These are phyloP conservation scores for Orchesella flavescens DNA, from an alignment of 2,888 invertebrate genomes.

Conservation along the genomic window DNA sequence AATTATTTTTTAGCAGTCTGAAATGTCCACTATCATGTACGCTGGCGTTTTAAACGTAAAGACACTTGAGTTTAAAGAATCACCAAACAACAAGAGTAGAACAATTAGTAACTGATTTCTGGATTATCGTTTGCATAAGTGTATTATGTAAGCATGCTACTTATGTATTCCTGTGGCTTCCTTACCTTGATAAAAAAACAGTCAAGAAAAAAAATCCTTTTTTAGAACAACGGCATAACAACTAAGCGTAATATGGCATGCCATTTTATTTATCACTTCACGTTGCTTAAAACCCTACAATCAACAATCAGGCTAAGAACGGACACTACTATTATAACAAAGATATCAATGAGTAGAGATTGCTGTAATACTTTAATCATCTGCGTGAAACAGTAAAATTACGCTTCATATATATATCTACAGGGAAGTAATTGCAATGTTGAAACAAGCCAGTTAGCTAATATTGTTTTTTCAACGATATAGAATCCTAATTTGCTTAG, in stretches of 20 bases:
- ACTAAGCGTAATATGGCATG: background rate
- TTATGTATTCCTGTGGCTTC: conserved; percentile 16
- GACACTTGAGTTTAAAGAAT: too few species aligned
- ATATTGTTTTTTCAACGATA: background rate
- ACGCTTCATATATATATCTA: background rate
- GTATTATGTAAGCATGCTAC: too few species aligned
- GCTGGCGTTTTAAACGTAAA: background rate
- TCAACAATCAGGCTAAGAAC: background rate
- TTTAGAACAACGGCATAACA: conserved; percentile 16
- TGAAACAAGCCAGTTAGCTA: conserved; percentile 9
- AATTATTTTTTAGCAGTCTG: background rate
- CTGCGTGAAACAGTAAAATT: background rate
- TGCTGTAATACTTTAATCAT: conserved; percentile 2
- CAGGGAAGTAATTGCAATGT: conserved; percentile 16
- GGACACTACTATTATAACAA: background rate
- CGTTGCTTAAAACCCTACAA: background rate
- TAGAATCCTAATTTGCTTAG: background rate
- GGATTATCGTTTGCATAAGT: too few species aligned
- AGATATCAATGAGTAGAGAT: background rate
- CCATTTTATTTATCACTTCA: background rate
- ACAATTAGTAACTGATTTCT: too few species aligned
- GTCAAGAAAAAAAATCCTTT: conserved; percentile 2
- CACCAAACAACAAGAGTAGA: too few species aligned
- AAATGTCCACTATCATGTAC: background rate
- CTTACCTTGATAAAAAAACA: conserved; percentile 3